phyloP scores from a whole-genome alignment of 2,888 invertebrate species.

The Torymus texanus region DNA sequence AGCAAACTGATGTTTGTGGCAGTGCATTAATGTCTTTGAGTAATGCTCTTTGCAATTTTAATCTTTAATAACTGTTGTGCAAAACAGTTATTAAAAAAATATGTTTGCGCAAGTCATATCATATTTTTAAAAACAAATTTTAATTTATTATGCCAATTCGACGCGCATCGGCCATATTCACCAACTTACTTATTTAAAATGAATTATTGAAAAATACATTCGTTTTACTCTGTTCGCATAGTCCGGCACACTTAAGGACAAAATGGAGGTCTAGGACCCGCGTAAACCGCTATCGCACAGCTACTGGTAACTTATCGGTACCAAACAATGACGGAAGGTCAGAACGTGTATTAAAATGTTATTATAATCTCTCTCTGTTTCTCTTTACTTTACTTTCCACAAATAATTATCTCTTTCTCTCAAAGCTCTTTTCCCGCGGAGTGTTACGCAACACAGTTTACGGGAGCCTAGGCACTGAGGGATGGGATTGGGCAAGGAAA shows the following conservation, averaged over 20 bases:
- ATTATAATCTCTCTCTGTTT: constrained; percentile 19
- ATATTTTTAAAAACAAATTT: no score
- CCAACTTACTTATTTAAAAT: constrained; percentile 38
- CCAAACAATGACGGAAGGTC: not conserved
- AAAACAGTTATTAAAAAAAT: constrained; percentile 1
- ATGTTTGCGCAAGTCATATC: no score
- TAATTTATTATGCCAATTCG: no score
- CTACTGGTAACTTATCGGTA: not conserved
- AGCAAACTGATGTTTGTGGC: constrained; percentile 15
- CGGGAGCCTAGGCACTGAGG: constrained; percentile 65
- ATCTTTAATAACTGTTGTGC: no score
- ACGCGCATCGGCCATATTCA: constrained; percentile 11
- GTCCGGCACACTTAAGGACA: constrained; percentile 45
- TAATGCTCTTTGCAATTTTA: no score
- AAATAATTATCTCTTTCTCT: constrained; percentile 23
- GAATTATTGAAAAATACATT: constrained; percentile 46
- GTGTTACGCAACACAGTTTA: constrained; percentile 59
- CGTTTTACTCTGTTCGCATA: constrained; percentile 27
- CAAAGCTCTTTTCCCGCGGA: not conserved
- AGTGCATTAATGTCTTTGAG: not conserved
- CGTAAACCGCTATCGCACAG: constrained; percentile 59
- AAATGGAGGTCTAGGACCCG: constrained; percentile 64
- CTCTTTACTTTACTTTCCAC: not conserved
- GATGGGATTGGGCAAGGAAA: constrained; percentile 65
- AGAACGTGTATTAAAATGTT: constrained; percentile 2